Conservation (phyloP, 2,113 vertebrate genomes). For the Phylloscopus whistleri region DNA sequence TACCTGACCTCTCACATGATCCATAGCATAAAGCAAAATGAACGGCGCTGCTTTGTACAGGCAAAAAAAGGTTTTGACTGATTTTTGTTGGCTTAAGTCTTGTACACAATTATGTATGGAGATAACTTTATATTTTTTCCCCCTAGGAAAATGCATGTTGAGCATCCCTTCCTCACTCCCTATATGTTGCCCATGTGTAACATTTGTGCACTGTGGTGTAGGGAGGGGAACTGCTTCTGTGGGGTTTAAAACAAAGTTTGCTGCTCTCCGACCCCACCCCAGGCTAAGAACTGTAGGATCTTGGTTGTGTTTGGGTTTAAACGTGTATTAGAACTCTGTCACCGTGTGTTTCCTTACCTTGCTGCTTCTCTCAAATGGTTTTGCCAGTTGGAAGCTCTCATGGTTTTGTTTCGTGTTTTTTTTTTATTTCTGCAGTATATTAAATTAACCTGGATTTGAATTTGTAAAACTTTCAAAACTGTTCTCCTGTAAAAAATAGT, state of each 20-base stretch:
- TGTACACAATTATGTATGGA: neutral
- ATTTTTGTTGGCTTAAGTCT: neutral
- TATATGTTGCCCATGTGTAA: neutral
- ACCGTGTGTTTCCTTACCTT: neutral
- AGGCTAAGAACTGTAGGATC: neutral
- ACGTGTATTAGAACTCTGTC: neutral
- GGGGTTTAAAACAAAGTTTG: neutral
- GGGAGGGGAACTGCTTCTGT: neutral
- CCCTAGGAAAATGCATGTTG: neutral
- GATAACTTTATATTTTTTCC: neutral
- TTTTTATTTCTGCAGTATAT: neutral
- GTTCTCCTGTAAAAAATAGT: conserved; percentile 1
- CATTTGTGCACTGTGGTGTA: neutral
- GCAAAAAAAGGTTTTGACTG: neutral
- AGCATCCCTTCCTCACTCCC: neutral
- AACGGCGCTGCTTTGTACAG: neutral
- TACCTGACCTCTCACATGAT: neutral
- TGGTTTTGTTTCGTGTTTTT: neutral
- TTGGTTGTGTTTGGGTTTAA: neutral
- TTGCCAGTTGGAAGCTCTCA: neutral
- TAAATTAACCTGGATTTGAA: neutral
- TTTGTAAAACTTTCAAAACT: neutral
- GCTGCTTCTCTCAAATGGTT: neutral
- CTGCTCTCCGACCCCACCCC: neutral
- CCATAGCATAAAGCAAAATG: neutral